Conservation (phyloP, 2,888 invertebrate genomes). For the Dicycla oo region DNA sequence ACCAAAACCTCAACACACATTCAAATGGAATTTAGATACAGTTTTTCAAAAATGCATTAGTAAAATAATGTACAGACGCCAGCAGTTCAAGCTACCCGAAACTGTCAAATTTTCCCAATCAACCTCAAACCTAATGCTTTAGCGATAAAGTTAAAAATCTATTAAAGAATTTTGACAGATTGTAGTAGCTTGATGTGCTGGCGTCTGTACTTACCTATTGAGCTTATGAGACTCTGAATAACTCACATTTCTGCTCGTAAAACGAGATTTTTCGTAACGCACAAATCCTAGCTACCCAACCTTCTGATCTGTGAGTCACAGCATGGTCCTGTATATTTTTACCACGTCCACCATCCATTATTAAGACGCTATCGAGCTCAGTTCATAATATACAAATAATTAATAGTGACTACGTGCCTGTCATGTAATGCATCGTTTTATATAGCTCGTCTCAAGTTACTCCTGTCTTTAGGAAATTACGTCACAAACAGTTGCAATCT, state of each 20-base stretch:
- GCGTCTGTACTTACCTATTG: too few species aligned
- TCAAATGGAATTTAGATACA: too few species aligned
- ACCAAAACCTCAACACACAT: too few species aligned
- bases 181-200: too few species aligned
- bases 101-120: too few species aligned
- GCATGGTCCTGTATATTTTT: slow-evolving; percentile 56
- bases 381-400: slow-evolving; percentile 67
- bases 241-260: not conserved
- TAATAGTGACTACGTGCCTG: slow-evolving; percentile 55
- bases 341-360: slow-evolving; percentile 58
- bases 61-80: too few species aligned
- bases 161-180: too few species aligned
- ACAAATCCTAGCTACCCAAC: not conserved
- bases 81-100: too few species aligned
- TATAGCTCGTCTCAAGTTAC: slow-evolving; percentile 22
- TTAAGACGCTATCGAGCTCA: slow-evolving; percentile 62
- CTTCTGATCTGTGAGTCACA: slow-evolving; percentile 22
- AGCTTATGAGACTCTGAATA: too few species aligned
- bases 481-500: not conserved
- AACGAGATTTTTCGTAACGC: not conserved
- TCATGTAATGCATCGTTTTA: slow-evolving; percentile 23
- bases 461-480: not conserved
- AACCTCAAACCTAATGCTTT: too few species aligned
- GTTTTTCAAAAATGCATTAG: too few species aligned
- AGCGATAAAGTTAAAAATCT: too few species aligned